These are phyloP conservation scores for Anarhynchus alexandrinus DNA, from an alignment of 2,113 vertebrate genomes.

Conservation along the genomic window DNA sequence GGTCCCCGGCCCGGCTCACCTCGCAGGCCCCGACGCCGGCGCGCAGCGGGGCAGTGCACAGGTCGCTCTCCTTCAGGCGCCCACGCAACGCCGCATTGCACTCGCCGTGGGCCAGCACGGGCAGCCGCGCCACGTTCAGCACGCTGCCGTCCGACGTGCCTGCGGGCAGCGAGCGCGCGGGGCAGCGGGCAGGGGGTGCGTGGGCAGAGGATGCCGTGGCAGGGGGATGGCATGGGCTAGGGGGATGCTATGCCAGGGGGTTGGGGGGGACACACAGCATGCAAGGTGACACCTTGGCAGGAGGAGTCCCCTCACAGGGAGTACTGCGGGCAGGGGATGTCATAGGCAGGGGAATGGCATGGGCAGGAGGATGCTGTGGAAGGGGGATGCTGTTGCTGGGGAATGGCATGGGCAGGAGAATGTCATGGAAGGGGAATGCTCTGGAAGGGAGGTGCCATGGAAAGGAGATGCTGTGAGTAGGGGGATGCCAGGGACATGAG, in stretches of 20 bases:
- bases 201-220: background rate
- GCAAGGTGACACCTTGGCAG: background rate
- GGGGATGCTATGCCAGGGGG: background rate
- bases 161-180: background rate
- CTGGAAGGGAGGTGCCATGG: no score
- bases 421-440: no score
- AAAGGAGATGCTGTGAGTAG: no score
- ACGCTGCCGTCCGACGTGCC: slow-evolving; percentile 79
- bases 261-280: background rate
- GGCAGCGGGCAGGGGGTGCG: background rate
- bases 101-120: slow-evolving; percentile 81
- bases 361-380: background rate
- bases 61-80: slow-evolving; percentile 84
- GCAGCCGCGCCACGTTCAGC: slow-evolving; percentile 84
- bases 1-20: slow-evolving; percentile 59
- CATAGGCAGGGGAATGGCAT: background rate
- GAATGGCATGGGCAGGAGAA: background rate
- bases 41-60: slow-evolving; percentile 84
- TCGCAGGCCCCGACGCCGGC: slow-evolving; percentile 88
- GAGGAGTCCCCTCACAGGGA: background rate
- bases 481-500: no score
- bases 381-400: background rate
- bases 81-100: slow-evolving; percentile 84
- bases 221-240: no score
- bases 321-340: background rate